Evolutionary conservation across 2,797 vertebrate species (phyloP).

Genomic region (Anguilla marmorata): DNA sequence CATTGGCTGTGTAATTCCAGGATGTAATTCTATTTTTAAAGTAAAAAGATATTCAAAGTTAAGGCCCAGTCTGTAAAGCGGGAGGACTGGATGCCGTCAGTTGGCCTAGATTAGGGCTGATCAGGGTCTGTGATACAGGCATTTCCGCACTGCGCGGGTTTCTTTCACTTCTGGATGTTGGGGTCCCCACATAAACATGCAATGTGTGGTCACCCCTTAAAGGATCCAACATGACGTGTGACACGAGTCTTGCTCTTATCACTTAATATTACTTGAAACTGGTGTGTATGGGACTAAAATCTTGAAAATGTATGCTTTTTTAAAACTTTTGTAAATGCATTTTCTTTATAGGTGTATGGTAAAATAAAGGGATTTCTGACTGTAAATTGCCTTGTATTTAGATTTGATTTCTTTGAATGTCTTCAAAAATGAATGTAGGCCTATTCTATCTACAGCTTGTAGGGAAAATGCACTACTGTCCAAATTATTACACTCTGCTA

Average conservation of each 20-base stretch:
- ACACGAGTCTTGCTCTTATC: constrained; percentile 53
- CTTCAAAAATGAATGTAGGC: not conserved
- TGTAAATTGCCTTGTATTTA: not conserved
- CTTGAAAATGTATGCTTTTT: constrained; percentile 49
- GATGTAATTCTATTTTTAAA: not conserved
- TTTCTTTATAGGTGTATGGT: constrained; percentile 60
- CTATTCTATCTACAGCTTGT: not conserved
- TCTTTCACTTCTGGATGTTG: constrained; percentile 30
- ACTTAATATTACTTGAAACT: constrained; percentile 72
- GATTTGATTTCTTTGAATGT: not conserved
- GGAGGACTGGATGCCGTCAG: not conserved
- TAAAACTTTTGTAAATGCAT: constrained; percentile 69
- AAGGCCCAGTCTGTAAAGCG: not conserved
- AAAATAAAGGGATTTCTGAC: constrained; percentile 65
- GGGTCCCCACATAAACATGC: constrained; percentile 47
- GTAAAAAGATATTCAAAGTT: not conserved
- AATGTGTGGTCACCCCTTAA: constrained; percentile 28
- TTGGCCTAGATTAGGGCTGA: not conserved
- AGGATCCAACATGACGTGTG: constrained; percentile 36
- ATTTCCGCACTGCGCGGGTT: not conserved
- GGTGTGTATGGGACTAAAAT: constrained; percentile 44
- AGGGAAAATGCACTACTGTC: not conserved
- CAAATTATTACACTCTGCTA: not conserved
- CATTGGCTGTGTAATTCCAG: not conserved
- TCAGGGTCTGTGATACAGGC: not conserved